Evolutionary conservation across 2,888 invertebrate genomes (phyloP).

Genomic region (Lasioglossum zephyrum): DNA sequence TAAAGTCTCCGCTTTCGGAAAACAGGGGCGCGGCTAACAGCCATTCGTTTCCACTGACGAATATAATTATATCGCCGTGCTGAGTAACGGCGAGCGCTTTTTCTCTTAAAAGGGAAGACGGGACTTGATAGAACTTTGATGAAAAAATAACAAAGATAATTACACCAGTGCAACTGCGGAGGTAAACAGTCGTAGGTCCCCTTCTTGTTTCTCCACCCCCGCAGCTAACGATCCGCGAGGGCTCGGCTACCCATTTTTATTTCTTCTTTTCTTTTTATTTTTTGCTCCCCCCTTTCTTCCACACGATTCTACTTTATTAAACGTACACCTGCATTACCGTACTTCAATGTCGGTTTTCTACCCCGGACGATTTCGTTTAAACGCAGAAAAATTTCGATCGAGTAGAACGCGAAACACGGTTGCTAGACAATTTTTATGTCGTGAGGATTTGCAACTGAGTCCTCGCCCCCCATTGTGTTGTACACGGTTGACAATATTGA

Average conservation of each 20-base stretch:
- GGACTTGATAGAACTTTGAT: conserved; percentile 76
- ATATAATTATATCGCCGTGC: conserved; percentile 50
- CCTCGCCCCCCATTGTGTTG: background rate
- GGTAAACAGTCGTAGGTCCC: conserved; percentile 50
- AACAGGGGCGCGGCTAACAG: conserved; percentile 21
- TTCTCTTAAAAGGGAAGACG: conserved; percentile 53
- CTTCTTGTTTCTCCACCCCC: background rate
- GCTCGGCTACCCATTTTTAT: conserved; percentile 33
- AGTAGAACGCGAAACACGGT: background rate
- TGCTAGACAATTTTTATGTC: background rate
- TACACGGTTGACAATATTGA: background rate
- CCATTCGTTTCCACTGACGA: conserved; percentile 42
- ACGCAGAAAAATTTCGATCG: background rate
- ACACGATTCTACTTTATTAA: conserved; percentile 31
- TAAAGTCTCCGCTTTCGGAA: conserved; percentile 41
- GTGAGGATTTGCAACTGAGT: background rate
- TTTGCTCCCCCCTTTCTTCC: background rate
- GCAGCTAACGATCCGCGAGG: conserved; percentile 51
- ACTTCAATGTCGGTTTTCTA: conserved; percentile 15
- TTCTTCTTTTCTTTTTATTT: background rate
- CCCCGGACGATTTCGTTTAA: background rate
- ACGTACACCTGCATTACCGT: conserved; percentile 42
- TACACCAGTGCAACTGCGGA: conserved; percentile 60
- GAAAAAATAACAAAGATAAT: conserved; percentile 80
- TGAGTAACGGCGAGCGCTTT: conserved; percentile 37